phyloP scores from a whole-genome alignment of 2,888 invertebrate genomes.

The Diachrysia chrysitis region DNA sequence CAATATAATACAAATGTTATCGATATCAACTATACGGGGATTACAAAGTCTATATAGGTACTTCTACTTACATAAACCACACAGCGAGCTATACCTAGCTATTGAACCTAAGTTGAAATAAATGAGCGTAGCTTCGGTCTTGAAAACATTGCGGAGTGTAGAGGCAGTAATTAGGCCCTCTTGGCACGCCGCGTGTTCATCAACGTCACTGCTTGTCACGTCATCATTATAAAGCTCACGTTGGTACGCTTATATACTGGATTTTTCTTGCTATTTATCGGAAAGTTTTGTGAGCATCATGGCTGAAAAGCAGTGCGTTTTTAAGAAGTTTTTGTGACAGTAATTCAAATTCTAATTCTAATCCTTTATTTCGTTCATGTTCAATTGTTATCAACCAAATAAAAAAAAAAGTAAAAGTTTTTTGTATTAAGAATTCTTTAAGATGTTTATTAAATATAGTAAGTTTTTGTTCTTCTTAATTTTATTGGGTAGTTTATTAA shows the following conservation, averaged over 20 bases:
- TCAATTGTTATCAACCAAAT: too few relatives aligned
- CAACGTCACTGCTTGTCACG: conserved; percentile 62
- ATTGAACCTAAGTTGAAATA: conserved; percentile 34
- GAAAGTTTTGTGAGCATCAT: not conserved
- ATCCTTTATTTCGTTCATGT: too few relatives aligned
- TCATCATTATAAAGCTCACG: conserved; percentile 28
- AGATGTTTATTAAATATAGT: too few relatives aligned
- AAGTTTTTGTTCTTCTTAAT: too few relatives aligned
- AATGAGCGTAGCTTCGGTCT: conserved; percentile 47
- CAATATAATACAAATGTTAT: too few relatives aligned
- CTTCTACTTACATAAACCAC: not conserved
- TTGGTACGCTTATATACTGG: not conserved
- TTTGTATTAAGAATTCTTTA: too few relatives aligned
- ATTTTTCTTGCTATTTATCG: conserved; percentile 1
- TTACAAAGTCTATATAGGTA: conserved; percentile 5
- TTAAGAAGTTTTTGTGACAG: too few relatives aligned
- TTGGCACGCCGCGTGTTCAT: conserved; percentile 69
- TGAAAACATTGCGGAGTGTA: conserved; percentile 59
- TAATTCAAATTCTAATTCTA: too few relatives aligned
- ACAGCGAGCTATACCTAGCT: not conserved
- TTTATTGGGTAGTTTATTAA: too few relatives aligned
- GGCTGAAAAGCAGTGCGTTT: too few relatives aligned
- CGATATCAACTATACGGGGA: too few relatives aligned
- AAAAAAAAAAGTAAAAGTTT: too few relatives aligned
- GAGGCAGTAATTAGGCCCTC: conserved; percentile 75